Evolutionary conservation across 2,113 vertebrate species (phyloP).

Genomic region (Columba janthina): DNA sequence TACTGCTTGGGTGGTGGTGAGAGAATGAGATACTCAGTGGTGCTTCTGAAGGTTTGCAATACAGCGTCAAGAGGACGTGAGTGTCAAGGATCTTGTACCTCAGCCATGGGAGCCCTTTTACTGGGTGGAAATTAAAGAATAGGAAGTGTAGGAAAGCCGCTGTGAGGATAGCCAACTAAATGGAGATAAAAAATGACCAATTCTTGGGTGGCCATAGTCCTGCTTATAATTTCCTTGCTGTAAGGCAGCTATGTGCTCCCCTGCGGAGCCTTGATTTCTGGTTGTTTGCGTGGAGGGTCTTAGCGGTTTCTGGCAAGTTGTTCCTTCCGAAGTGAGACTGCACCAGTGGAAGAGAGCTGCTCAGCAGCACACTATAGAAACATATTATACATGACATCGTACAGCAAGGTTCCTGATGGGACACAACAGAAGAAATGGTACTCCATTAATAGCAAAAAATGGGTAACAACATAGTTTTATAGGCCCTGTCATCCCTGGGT

Average conservation of each 20-base stretch:
- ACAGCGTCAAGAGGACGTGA: neutral
- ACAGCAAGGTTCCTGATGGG: neutral
- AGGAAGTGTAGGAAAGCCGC: neutral
- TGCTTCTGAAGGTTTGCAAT: neutral
- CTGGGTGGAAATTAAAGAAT: neutral
- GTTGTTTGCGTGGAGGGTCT: neutral
- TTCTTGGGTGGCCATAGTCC: neutral
- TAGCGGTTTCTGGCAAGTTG: neutral
- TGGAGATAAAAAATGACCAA: neutral
- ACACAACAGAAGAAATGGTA: neutral
- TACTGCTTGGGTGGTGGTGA: neutral
- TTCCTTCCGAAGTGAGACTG: neutral
- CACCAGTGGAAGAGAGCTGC: neutral
- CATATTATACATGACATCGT: neutral
- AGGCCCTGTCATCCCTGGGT: neutral
- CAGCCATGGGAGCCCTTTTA: neutral
- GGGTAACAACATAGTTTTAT: neutral
- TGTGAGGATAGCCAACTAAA: neutral
- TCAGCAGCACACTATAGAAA: neutral
- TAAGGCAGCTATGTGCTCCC: neutral
- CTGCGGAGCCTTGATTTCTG: neutral
- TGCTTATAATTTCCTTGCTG: neutral
- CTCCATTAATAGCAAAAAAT: slow-evolving; percentile 4
- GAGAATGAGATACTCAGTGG: neutral
- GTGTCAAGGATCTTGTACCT: neutral